These are phyloP conservation scores for Turritopsis dohrnii DNA, from an alignment of 30 jellyfish, hydroid and myxozoan species.

Conservation along the genomic window DNA sequence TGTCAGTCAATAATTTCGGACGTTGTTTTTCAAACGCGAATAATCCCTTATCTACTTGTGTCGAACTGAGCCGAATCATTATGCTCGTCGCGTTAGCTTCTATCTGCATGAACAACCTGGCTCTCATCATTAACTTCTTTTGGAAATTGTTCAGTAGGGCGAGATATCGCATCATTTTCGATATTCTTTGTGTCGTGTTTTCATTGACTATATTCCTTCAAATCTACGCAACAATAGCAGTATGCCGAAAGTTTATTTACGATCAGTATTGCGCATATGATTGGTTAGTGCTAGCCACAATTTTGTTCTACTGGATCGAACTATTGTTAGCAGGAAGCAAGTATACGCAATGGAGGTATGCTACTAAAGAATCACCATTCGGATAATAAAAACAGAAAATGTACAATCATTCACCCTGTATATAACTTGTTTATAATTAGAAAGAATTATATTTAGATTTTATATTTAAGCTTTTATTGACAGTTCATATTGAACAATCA, in stretches of 20 bases:
- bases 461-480: too few species aligned
- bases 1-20: background rate
- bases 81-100: background rate
- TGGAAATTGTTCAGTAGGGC: background rate
- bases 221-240: background rate
- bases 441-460: too few species aligned
- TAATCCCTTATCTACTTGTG: background rate
- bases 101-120: background rate
- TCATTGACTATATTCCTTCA: background rate
- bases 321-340: background rate
- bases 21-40: background rate
- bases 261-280: background rate
- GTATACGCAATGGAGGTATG: background rate
- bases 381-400: background rate
- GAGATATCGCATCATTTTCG: background rate
- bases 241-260: background rate
- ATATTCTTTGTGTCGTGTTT: background rate
- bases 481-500: too few species aligned
- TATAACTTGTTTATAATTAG: too few species aligned
- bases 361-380: background rate
- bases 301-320: background rate
- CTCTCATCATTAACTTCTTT: background rate
- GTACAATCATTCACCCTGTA: too few species aligned
- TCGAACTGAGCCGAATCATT: background rate
- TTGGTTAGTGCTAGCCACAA: background rate